phyloP scores from a whole-genome alignment of 2,113 vertebrate species.

The Ceyx cyanopectus region DNA sequence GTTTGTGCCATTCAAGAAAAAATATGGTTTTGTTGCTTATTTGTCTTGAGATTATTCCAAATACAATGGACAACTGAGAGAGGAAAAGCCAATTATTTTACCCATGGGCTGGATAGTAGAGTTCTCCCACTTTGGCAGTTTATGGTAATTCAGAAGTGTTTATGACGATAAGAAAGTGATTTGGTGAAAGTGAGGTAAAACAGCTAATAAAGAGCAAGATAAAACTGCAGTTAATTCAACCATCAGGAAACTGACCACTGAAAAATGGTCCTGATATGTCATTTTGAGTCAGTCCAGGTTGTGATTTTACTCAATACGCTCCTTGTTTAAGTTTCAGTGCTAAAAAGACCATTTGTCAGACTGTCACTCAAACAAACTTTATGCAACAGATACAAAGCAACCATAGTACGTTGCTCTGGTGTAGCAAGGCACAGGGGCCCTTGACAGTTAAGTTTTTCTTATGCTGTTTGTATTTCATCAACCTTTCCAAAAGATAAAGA shows the following conservation, averaged over 20 bases:
- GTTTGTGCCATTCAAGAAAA: neutral
- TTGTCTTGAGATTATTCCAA: neutral
- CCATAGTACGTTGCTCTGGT: neutral
- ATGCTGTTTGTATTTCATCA: constrained; percentile 65
- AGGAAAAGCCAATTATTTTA: neutral
- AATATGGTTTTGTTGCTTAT: neutral
- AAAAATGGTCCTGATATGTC: constrained; percentile 66
- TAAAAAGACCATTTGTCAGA: constrained; percentile 67
- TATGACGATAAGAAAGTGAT: constrained; percentile 46
- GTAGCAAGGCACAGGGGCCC: neutral
- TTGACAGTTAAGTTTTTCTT: constrained; percentile 54
- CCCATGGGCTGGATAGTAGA: neutral
- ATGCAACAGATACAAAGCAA: constrained; percentile 42
- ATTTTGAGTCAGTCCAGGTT: constrained; percentile 63
- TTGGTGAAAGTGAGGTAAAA: constrained; percentile 67
- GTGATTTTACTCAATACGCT: constrained; percentile 52
- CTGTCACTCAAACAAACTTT: constrained; percentile 57
- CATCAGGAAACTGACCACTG: constrained; percentile 66
- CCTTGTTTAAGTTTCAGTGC: constrained; percentile 65
- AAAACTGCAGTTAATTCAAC: constrained; percentile 62
- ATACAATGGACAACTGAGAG: neutral
- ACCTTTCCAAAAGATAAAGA: constrained; percentile 64
- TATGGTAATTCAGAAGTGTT: constrained; percentile 44
- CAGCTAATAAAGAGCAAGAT: constrained; percentile 56
- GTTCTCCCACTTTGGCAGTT: constrained; percentile 25